Evolutionary conservation across 2,797 vertebrate species (phyloP).

Genomic region (Sebastes iracundus): DNA sequence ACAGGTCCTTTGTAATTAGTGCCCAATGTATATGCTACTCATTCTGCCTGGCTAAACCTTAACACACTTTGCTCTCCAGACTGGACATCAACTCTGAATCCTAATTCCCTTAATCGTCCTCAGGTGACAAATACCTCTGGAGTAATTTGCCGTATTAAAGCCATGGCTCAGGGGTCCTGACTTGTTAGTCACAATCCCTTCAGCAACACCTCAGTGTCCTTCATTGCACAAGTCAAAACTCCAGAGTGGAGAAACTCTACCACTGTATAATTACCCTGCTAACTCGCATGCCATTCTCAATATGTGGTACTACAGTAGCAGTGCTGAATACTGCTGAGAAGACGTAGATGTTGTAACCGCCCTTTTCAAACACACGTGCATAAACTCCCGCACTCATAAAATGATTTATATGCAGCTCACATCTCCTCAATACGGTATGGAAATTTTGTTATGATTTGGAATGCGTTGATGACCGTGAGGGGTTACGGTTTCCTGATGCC

Average conservation of each 20-base stretch:
- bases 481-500: slow-evolving; percentile 58
- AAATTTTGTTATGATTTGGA: slow-evolving; percentile 51
- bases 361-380: slow-evolving; percentile 22
- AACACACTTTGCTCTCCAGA: slow-evolving; percentile 45
- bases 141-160: slow-evolving; percentile 73
- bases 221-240: slow-evolving; percentile 54
- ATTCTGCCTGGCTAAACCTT: slow-evolving; percentile 57
- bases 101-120: slow-evolving; percentile 69
- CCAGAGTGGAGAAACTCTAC: slow-evolving; percentile 31
- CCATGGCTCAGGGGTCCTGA: slow-evolving; percentile 50
- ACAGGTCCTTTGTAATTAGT: slow-evolving; percentile 39
- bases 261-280: slow-evolving; percentile 22
- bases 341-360: not conserved
- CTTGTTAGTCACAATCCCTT: slow-evolving; percentile 58
- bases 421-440: slow-evolving; percentile 24
- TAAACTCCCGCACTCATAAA: not conserved
- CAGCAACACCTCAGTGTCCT: slow-evolving; percentile 62
- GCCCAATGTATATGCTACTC: slow-evolving; percentile 7
- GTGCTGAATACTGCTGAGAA: slow-evolving; percentile 30
- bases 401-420: slow-evolving; percentile 28
- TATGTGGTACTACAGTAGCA: slow-evolving; percentile 17
- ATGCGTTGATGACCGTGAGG: slow-evolving; percentile 40
- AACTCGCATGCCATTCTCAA: slow-evolving; percentile 40
- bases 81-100: slow-evolving; percentile 55
- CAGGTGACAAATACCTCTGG: slow-evolving; percentile 73